These are phyloP conservation scores for Exephanes ischioxanthus DNA, from an alignment of 2,888 invertebrate species.

Conservation along the genomic window DNA sequence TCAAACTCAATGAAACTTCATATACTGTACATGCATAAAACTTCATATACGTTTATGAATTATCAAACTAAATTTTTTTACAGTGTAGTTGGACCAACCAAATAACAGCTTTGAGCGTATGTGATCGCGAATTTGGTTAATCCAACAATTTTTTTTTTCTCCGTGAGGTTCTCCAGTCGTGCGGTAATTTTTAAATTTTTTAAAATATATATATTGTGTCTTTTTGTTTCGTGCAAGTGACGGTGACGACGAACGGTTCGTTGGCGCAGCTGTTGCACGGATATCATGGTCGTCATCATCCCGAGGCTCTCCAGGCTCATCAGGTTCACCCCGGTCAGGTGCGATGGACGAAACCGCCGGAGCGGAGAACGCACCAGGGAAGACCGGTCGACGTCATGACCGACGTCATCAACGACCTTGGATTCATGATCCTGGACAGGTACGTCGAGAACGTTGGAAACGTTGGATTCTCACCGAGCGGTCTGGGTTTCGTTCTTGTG, in stretches of 20 bases:
- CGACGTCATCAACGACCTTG: slow-evolving; percentile 91
- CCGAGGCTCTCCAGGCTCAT: slow-evolving; percentile 25
- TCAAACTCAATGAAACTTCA: no score
- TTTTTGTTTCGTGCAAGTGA: slow-evolving; percentile 18
- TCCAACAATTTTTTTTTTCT: no score
- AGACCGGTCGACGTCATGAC: slow-evolving; percentile 91
- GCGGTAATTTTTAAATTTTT: background rate
- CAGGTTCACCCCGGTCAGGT: slow-evolving; percentile 17
- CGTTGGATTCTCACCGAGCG: slow-evolving; percentile 94
- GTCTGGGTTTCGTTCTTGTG: slow-evolving; percentile 91
- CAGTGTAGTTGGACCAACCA: no score
- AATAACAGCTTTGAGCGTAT: no score
- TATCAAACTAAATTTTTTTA: no score
- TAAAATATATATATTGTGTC: no score
- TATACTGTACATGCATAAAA: no score
- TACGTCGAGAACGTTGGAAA: slow-evolving; percentile 85
- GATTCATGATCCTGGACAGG: slow-evolving; percentile 84
- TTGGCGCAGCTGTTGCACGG: slow-evolving; percentile 3
- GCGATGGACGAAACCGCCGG: slow-evolving; percentile 45
- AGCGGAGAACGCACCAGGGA: slow-evolving; percentile 61
- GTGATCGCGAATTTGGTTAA: no score
- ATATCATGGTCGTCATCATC: slow-evolving; percentile 41
- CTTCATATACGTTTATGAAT: no score
- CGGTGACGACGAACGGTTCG: slow-evolving; percentile 8
- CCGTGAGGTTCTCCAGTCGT: background rate